phyloP scores from a whole-genome alignment of 2,888 invertebrate species.

The Pyrgus malvae region DNA sequence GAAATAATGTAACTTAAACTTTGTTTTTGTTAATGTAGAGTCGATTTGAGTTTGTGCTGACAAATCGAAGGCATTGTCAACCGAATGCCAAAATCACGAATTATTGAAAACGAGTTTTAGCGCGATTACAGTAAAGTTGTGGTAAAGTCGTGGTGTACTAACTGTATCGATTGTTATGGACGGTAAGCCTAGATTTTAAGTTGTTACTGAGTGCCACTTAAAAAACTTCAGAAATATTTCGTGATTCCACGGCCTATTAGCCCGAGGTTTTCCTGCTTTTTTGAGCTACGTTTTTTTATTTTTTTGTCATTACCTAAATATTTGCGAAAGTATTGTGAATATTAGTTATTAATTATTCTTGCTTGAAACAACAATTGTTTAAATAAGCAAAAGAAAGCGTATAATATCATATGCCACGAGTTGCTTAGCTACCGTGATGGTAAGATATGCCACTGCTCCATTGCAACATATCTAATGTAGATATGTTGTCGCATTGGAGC shows the following conservation, averaged over 20 bases:
- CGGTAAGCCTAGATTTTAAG: slow-evolving; percentile 39
- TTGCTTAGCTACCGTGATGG: no score
- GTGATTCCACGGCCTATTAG: not conserved
- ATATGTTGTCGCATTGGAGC: no score
- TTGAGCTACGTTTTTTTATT: not conserved
- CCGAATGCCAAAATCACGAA: slow-evolving; percentile 50
- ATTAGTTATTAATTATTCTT: no score
- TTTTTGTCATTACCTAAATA: no score
- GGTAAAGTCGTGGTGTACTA: slow-evolving; percentile 54
- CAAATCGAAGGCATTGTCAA: slow-evolving; percentile 33
- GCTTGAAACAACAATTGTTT: no score
- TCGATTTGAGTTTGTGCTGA: slow-evolving; percentile 24
- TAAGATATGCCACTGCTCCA: no score
- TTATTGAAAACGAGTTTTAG: slow-evolving; percentile 57
- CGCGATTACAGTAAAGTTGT: slow-evolving; percentile 52
- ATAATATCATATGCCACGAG: no score
- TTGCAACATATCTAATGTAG: no score
- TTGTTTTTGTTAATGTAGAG: not conserved
- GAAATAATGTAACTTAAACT: not conserved
- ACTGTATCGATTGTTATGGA: slow-evolving; percentile 54
- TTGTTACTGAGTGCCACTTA: slow-evolving; percentile 31
- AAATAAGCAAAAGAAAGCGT: no score
- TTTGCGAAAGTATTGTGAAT: no score
- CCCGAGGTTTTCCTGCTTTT: not conserved
- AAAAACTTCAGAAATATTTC: slow-evolving; percentile 20